Base-by-base conservation (phyloP, 2,888 invertebrate genomes). In the Drosophila diplacantha region DNA sequence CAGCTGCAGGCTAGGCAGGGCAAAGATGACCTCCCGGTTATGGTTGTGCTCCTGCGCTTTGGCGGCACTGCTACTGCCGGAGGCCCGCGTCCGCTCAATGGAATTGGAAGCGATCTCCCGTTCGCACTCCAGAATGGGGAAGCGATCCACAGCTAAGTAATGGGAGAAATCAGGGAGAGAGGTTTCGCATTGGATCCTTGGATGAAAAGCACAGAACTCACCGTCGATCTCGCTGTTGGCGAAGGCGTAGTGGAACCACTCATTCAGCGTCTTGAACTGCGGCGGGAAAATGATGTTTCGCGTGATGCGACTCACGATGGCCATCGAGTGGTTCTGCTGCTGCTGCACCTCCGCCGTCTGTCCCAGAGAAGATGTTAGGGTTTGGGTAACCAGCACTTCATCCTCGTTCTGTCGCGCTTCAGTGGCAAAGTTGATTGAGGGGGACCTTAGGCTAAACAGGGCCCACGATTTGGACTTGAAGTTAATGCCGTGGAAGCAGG, bases 181-280 rank as follows among this genome's bases (percentile, higher is more conserved):
- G 1, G 4, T 39, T 38, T 20, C 2, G 2, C 8, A 12, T 16
- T 14, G 9, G 8, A 16, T 16, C 3, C 16, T 43, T 16, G 12
- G 0, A 7, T 18, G 1, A 5, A 29, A 29, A 12, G 3, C 18
- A 7, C 29, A 8, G 14, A n/a, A 66, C 87, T 88, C 87, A 96
- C 97, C 96, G 89, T 97, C 97, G 57, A 97, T 94, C 89, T 97
- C 97, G 87, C 95, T 95, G 78, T 95, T 95, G 20, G 96, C 94
- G 89, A 98, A 98, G 0, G 98, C 96, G 88, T 98, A 98, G 81
- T 95, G 94, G 90, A 98, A 98, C 98, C 98, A 98, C 89, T 98
- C 98, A 83, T 94, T 93, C 38, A 98, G 91, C 35, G 95, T 95
- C 88, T 96, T 95, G 89, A 97, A 97, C 89, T 97, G 97, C 31